These are phyloP conservation scores for Troglohyphantes excavatus DNA, from an alignment of 2,888 invertebrate genomes.

Conservation along the genomic window DNA sequence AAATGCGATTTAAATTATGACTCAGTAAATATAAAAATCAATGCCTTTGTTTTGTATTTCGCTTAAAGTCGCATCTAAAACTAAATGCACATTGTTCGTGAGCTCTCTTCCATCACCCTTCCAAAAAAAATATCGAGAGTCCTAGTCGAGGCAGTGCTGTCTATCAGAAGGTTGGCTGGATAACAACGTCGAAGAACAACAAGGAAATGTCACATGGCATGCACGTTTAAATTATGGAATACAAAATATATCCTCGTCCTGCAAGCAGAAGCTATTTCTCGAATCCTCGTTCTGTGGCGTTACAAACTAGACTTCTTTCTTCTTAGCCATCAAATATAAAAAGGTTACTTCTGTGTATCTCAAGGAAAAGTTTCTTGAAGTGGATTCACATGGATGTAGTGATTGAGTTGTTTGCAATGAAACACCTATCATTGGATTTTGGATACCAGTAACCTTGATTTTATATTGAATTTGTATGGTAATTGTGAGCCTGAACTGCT, in stretches of 20 bases:
- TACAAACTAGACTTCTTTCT: slow-evolving; percentile 13
- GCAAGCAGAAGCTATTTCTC: slow-evolving; percentile 36
- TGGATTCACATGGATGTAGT: slow-evolving; percentile 17
- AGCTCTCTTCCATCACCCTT: slow-evolving; percentile 20
- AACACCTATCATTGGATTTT: background rate
- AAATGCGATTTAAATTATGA: background rate
- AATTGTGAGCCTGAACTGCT: too few relatives aligned
- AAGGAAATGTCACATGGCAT: slow-evolving; percentile 64
- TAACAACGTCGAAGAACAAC: slow-evolving; percentile 49
- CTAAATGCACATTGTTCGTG: slow-evolving; percentile 67
- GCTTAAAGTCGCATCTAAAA: slow-evolving; percentile 50
- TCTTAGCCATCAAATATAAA: slow-evolving; percentile 23
- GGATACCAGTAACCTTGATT: background rate
- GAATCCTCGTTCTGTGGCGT: slow-evolving; percentile 14
- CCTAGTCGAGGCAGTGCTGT: slow-evolving; percentile 69
- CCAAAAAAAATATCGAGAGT: slow-evolving; percentile 64
- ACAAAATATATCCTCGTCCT: slow-evolving; percentile 70
- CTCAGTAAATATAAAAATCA: slow-evolving; percentile 54
- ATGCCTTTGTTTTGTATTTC: slow-evolving; percentile 49
- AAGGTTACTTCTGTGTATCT: background rate
- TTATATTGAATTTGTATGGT: too few relatives aligned
- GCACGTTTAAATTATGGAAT: slow-evolving; percentile 54
- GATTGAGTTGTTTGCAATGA: slow-evolving; percentile 28
- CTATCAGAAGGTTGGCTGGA: slow-evolving; percentile 70
- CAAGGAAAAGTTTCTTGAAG: slow-evolving; percentile 27